These are phyloP conservation scores for Drosophila tsacasi DNA, from an alignment of 1,140 invertebrate genomes.

Conservation along the genomic window DNA sequence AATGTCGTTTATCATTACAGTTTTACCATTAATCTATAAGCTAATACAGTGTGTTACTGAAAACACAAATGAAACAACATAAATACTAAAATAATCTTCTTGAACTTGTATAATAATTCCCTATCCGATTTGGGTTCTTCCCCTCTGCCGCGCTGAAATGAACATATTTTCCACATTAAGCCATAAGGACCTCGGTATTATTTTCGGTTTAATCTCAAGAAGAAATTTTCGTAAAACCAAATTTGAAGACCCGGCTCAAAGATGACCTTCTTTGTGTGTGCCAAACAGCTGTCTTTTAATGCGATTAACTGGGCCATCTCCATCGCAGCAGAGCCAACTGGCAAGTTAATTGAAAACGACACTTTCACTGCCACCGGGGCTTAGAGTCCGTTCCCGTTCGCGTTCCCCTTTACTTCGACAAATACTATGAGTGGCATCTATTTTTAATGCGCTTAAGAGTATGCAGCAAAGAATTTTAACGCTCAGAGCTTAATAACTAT, in stretches of 20 bases:
- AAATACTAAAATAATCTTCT: neutral
- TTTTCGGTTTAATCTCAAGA: constrained; percentile 7
- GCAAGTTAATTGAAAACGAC: constrained; percentile 60
- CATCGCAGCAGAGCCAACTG: constrained; percentile 10
- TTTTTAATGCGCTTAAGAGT: constrained; percentile 78
- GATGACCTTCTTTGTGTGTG: constrained; percentile 13
- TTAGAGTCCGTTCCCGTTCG: neutral
- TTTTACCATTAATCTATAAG: neutral
- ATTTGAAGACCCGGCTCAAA: neutral
- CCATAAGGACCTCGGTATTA: neutral
- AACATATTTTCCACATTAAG: constrained; percentile 1
- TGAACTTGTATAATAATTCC: neutral
- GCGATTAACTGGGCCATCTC: constrained; percentile 42
- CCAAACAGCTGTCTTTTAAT: constrained; percentile 43
- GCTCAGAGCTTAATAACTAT: constrained; percentile 75
- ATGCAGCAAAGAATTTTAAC: constrained; percentile 59
- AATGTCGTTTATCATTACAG: neutral
- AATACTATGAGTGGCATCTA: constrained; percentile 54
- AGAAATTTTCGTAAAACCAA: neutral
- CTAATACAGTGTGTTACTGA: neutral
- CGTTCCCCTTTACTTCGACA: constrained; percentile 4
- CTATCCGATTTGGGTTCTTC: too few species aligned
- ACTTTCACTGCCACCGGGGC: constrained; percentile 43
- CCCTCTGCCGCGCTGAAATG: too few species aligned
- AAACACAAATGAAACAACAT: neutral